Evolutionary conservation across 2,888 invertebrate genomes (phyloP), one percentile per base, ranked within the genome.

Genomic region (Pachymerium ferrugineum): DNA sequence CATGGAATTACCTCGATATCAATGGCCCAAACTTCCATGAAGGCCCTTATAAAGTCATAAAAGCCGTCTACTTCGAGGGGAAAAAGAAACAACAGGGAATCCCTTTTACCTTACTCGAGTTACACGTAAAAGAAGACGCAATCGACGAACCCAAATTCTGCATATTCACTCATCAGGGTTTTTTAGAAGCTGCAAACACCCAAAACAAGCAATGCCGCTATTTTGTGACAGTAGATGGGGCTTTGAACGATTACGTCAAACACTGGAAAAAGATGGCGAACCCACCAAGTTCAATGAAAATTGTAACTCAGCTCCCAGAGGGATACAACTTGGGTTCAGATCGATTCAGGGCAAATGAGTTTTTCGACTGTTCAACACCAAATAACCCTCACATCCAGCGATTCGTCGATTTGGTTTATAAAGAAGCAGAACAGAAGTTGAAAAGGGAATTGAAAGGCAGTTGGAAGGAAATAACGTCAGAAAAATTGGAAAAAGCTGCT

Each of bases 361-460:
- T 47, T 47, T 35, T 72, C 25, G 19, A 19, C 14, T 54, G 30
- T 16, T 19, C 54, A n/a, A 16, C 29, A 8, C 33, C 29, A 2
- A 4, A 12, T 16, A 19, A 72, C 12, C 47, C 72, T n/a, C 10
- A 47, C 38, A 47, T 47, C 6, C n/a, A 25, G 29, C 54, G n/a
- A 16, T n/a, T 72, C 29, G 35, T 72, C 29, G 8, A 47, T 30
- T 29, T 47, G 14, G 30, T 72, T 16, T 72, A 28, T 25, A n/a
- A 28, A n/a, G 72, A 72, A 72, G 54, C 72, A 6, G 62, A 38
- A n/a, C 19, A 35, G 38, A 38, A 71, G 35, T 25, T 71, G 25
- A 38, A 38, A 71, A 3, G 19, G 3, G 35, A 28, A 28, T 38
- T 38, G 4, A 6, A n/a, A 3, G n/a, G 19, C 3, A n/a, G 12